A percentile compares a stretch with the other conserved stretches of the same genome.
phyloP scores from a whole-genome alignment of 2,797 vertebrate species.

The Todus mexicanus region DNA sequence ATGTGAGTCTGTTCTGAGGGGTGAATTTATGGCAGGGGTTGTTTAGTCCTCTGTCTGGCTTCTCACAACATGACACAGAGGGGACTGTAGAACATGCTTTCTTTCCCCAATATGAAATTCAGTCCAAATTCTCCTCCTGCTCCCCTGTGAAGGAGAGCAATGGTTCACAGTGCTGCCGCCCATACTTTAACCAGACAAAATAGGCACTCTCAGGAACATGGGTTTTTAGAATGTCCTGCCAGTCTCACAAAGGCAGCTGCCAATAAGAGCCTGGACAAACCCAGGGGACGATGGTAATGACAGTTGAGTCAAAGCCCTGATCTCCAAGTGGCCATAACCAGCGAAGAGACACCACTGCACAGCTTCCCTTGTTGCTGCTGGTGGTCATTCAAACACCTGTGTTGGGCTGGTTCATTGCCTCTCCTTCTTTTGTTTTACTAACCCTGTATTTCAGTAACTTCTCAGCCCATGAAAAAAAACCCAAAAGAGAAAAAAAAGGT shows the following conservation, averaged over 20 bases:
- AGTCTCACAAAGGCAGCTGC: background rate
- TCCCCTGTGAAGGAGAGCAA: background rate
- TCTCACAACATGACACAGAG: background rate
- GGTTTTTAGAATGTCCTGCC: background rate
- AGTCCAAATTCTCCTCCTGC: background rate
- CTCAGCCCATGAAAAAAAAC: background rate
- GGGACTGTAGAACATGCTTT: background rate
- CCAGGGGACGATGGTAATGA: background rate
- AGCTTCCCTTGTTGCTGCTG: background rate
- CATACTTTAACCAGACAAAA: background rate
- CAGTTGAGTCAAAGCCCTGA: background rate
- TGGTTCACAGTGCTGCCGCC: background rate
- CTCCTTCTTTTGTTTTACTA: background rate
- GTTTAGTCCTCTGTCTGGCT: too few species aligned
- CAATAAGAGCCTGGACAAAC: background rate
- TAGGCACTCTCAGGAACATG: background rate
- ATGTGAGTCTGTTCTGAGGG: too few species aligned
- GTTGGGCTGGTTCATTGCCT: background rate
- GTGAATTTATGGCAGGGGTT: too few species aligned
- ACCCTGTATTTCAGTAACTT: background rate
- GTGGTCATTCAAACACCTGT: accelerated
- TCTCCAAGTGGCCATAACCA: background rate
- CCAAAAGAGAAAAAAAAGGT: background rate
- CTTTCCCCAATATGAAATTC: background rate
- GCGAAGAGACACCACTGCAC: background rate